Evolutionary conservation across 2,113 vertebrate species (phyloP).

Genomic region (Syngnathus scovelli): DNA sequence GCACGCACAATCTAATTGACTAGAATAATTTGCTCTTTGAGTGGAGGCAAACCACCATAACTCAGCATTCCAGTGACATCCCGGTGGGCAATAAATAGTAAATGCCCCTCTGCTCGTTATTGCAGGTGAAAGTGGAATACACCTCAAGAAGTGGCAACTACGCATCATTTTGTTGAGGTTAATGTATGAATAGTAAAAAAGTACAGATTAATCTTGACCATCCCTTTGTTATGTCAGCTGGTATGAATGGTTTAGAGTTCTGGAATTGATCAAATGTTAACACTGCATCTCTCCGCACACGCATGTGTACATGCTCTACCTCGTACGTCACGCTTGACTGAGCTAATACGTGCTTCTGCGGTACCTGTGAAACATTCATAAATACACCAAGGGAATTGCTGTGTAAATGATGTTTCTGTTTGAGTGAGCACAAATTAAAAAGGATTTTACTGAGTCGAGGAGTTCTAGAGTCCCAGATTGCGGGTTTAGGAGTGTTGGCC

Average conservation of each 20-base stretch:
- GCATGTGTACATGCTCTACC: constrained; percentile 1
- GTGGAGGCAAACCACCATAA: constrained; percentile 3
- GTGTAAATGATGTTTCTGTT: constrained; percentile 35
- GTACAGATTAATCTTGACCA: neutral
- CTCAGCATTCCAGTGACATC: too few relatives aligned
- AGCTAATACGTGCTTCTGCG: constrained; percentile 16
- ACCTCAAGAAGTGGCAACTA: neutral
- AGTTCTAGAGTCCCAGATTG: neutral
- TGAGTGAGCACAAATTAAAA: constrained; percentile 19
- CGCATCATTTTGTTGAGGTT: neutral
- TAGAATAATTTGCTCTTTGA: neutral
- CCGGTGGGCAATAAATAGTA: neutral
- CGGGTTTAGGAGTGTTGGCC: neutral
- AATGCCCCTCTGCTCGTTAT: neutral
- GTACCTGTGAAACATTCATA: constrained; percentile 5
- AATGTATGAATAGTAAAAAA: neutral
- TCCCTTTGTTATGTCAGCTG: neutral
- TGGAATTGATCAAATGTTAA: constrained; percentile 3
- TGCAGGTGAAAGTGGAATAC: neutral
- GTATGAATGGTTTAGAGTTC: neutral
- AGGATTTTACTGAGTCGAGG: constrained; percentile 9
- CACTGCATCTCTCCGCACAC: constrained; percentile 1
- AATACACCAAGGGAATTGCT: constrained; percentile 11
- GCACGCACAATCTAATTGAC: constrained; percentile 3
- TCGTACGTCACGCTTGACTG: constrained; percentile 18